These are phyloP conservation scores for Emydoidea blandingii DNA, from an alignment of 2,797 vertebrate species.

Conservation along the genomic window DNA sequence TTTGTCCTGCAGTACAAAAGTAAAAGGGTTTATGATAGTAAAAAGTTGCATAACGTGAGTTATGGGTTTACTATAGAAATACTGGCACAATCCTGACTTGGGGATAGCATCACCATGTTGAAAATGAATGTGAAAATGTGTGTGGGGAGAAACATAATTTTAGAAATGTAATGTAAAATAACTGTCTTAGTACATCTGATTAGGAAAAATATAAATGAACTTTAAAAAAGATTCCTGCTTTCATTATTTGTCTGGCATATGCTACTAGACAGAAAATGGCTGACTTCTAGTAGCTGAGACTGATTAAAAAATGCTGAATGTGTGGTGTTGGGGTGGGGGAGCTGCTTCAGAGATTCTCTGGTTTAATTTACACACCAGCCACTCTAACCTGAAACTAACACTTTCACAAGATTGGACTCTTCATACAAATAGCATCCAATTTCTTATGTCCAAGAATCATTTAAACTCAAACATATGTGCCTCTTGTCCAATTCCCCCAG, in stretches of 20 bases:
- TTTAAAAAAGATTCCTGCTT: neutral
- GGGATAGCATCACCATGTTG: neutral
- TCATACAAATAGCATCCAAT: accelerated
- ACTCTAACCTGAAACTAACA: neutral
- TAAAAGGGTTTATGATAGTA: neutral
- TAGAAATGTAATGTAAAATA: neutral
- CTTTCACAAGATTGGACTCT: neutral
- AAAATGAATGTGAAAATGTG: neutral
- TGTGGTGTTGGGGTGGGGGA: neutral
- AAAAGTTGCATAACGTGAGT: neutral
- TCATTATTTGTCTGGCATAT: neutral
- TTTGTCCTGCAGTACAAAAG: neutral
- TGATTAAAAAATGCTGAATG: neutral
- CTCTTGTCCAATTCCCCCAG: neutral
- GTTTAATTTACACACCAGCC: neutral
- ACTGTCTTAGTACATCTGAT: neutral
- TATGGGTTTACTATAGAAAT: neutral
- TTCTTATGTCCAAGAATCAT: neutral
- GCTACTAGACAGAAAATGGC: neutral
- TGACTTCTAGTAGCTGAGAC: neutral
- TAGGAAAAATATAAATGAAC: neutral
- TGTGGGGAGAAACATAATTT: neutral
- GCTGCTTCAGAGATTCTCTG: neutral
- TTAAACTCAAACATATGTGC: neutral
- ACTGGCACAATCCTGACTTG: neutral